phyloP scores from a whole-genome alignment of 64 coral and sea anemone genomes.

The Catalaphyllia jardinei region DNA sequence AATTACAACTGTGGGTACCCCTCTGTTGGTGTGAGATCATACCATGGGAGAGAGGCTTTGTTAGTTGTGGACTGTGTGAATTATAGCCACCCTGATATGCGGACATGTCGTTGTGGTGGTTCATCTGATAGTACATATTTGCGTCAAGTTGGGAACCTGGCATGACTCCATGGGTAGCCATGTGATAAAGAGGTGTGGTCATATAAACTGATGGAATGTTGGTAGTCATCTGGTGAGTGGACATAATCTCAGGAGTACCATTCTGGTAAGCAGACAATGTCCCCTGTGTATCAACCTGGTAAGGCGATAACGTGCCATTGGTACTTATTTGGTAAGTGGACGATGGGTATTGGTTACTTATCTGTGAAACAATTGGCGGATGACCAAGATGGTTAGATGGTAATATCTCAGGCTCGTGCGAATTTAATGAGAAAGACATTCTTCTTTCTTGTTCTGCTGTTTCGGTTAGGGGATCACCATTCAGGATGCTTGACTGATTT shows the following conservation, averaged over 20 bases:
- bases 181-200: constrained; percentile 15
- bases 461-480: neutral
- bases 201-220: neutral
- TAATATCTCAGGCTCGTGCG: neutral
- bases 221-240: neutral
- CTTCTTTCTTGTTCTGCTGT: neutral
- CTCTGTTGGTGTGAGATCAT: neutral
- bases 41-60: no score
- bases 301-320: neutral
- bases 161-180: neutral
- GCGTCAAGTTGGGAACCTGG: neutral
- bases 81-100: neutral
- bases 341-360: neutral
- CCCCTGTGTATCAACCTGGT: neutral
- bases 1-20: neutral
- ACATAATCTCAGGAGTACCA: neutral
- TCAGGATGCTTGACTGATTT: neutral
- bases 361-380: no score
- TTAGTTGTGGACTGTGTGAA: neutral
- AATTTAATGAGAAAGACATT: neutral
- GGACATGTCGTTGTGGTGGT: neutral
- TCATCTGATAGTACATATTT: neutral
- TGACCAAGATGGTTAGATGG: no score
- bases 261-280: neutral
- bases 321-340: neutral